Evolutionary conservation across 2,113 vertebrate genomes (phyloP).

Genomic region (Cyprinus carpio): DNA sequence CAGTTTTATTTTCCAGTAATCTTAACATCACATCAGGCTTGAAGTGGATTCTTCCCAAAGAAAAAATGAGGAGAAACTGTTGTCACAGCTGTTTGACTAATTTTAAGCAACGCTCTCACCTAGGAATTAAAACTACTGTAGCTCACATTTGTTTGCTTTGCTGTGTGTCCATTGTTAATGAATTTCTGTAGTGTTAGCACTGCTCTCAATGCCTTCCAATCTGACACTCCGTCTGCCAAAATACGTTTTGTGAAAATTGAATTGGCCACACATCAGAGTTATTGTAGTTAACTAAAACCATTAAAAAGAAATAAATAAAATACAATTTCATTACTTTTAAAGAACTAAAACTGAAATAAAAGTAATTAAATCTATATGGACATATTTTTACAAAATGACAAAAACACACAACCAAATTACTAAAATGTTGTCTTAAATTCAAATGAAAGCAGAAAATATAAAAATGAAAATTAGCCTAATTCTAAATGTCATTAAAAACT

Average conservation of each 20-base stretch:
- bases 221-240: not conserved
- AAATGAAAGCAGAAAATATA: not conserved
- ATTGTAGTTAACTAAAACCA: not conserved
- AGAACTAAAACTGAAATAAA: not conserved
- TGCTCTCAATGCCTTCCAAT: not conserved
- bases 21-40: constrained; percentile 24
- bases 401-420: no score
- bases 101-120: not conserved
- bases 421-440: no score
- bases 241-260: not conserved
- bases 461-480: no score
- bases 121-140: not conserved
- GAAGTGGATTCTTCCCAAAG: constrained; percentile 18
- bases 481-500: not conserved
- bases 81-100: constrained; percentile 42
- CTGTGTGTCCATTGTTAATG: constrained; percentile 1
- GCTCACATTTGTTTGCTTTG: not conserved
- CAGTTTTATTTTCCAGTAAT: not conserved
- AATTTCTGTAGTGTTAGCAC: not conserved
- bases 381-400: not conserved
- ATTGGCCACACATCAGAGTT: not conserved
- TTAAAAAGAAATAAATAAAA: no score
- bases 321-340: no score
- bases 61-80: not conserved
- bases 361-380: not conserved